Percentiles rank a stretch among this genome's conserved stretches.
phyloP scores from a whole-genome alignment of 1,140 invertebrate species.

The Helicoverpa zea region DNA sequence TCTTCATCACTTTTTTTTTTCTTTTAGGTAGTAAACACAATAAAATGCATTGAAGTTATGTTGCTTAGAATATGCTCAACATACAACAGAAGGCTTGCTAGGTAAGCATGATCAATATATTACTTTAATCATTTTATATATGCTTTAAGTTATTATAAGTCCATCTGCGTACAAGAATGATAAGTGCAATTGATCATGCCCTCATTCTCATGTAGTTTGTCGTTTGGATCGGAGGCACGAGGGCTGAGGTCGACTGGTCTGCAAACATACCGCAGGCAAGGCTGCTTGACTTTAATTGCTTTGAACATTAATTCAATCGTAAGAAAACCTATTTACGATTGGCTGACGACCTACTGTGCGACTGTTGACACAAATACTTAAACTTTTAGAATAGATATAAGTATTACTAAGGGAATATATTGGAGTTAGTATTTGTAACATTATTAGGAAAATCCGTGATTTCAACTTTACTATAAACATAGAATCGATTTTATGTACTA shows the following conservation, averaged over 20 bases:
- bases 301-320: slow-evolving; percentile 13
- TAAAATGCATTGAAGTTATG: too few species aligned
- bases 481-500: background rate
- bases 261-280: slow-evolving; percentile 45
- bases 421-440: background rate
- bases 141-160: background rate
- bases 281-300: slow-evolving; percentile 30
- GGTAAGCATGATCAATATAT: too few species aligned
- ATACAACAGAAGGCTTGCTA: too few species aligned
- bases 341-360: too few species aligned
- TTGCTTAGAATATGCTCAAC: too few species aligned
- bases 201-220: slow-evolving; percentile 50
- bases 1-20: too few species aligned
- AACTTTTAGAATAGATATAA: too few species aligned
- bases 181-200: slow-evolving; percentile 30
- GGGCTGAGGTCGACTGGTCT: slow-evolving; percentile 50
- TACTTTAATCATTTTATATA: background rate
- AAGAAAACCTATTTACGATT: slow-evolving; percentile 1
- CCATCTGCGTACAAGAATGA: background rate
- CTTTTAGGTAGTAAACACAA: too few species aligned
- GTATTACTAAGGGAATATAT: too few species aligned
- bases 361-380: too few species aligned
- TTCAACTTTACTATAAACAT: background rate
- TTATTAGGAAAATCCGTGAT: background rate
- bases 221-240: slow-evolving; percentile 35